These are phyloP conservation scores for Scolopax bukidnonensis DNA, from an alignment of 2,797 vertebrate species.

Conservation along the genomic window DNA sequence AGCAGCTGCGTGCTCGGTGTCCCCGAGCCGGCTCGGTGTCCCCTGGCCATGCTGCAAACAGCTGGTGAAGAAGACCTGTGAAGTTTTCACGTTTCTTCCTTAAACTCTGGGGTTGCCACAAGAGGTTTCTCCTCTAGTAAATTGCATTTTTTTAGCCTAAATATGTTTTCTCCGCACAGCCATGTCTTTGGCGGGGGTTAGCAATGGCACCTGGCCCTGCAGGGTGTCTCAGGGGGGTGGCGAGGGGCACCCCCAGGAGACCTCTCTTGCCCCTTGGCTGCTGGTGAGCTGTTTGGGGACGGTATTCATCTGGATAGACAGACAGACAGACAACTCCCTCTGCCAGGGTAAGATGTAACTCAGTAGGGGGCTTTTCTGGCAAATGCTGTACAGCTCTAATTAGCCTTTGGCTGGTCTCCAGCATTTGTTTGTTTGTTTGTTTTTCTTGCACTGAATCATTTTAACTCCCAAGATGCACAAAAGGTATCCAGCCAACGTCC, in stretches of 20 bases:
- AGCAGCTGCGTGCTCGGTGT: not conserved
- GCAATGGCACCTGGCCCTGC: not conserved
- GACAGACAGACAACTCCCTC: not conserved
- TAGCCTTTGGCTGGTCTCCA: constrained; percentile 33
- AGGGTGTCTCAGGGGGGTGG: not conserved
- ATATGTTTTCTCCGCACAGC: not conserved
- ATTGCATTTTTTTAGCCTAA: not conserved
- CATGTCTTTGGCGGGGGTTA: not conserved
- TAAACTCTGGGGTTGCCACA: not conserved
- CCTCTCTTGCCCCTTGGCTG: not conserved
- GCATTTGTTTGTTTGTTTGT: constrained; percentile 1
- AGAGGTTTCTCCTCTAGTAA: not conserved
- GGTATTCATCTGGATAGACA: not conserved
- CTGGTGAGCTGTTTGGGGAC: not conserved
- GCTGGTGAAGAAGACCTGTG: not conserved
- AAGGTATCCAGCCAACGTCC: not conserved
- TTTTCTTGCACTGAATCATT: constrained; percentile 1
- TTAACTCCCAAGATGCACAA: not conserved
- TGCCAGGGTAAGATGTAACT: constrained; percentile 30
- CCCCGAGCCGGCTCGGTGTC: not conserved
- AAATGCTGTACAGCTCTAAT: constrained; percentile 9
- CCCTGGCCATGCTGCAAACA: not conserved
- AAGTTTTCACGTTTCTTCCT: not conserved
- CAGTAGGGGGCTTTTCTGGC: constrained; percentile 25
- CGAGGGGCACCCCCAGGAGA: not conserved